Evolutionary conservation across 2,888 invertebrate species (phyloP).

Genomic region (Cremastinae sp.): DNA sequence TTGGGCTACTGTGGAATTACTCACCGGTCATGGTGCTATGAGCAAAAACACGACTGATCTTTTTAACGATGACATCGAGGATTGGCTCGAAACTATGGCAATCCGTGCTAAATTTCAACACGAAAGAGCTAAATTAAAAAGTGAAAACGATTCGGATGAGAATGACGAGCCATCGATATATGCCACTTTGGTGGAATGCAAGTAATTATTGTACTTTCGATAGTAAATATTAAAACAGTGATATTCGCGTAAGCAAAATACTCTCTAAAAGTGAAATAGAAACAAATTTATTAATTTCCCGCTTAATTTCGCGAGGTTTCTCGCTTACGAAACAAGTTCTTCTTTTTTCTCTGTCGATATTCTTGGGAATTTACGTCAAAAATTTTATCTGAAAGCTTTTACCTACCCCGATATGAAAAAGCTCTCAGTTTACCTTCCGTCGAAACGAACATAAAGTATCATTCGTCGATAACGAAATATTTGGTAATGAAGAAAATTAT

Average conservation of each 20-base stretch:
- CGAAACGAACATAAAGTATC: neutral
- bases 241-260: too few relatives aligned
- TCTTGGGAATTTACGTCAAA: too few relatives aligned
- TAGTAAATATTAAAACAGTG: neutral
- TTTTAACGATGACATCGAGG: slow-evolving; percentile 70
- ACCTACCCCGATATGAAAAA: neutral
- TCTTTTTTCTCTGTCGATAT: too few relatives aligned
- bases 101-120: slow-evolving; percentile 64
- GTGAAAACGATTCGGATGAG: slow-evolving; percentile 41
- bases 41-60: slow-evolving; percentile 51
- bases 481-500: neutral
- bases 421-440: slow-evolving; percentile 13
- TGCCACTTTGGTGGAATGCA: slow-evolving; percentile 58
- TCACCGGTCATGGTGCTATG: slow-evolving; percentile 69
- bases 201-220: slow-evolving; percentile 45
- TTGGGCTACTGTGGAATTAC: slow-evolving; percentile 85
- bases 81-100: slow-evolving; percentile 72
- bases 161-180: slow-evolving; percentile 23
- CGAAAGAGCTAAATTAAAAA: slow-evolving; percentile 50
- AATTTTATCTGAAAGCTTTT: too few relatives aligned
- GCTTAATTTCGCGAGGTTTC: too few relatives aligned
- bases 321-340: too few relatives aligned
- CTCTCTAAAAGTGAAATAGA: neutral
- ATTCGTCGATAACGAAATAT: too few relatives aligned
- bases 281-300: too few relatives aligned